A percentile compares a stretch with the other conserved stretches of the same genome.
phyloP scores from a whole-genome alignment of 1,140 invertebrate species.

The Megalopta genalis region DNA sequence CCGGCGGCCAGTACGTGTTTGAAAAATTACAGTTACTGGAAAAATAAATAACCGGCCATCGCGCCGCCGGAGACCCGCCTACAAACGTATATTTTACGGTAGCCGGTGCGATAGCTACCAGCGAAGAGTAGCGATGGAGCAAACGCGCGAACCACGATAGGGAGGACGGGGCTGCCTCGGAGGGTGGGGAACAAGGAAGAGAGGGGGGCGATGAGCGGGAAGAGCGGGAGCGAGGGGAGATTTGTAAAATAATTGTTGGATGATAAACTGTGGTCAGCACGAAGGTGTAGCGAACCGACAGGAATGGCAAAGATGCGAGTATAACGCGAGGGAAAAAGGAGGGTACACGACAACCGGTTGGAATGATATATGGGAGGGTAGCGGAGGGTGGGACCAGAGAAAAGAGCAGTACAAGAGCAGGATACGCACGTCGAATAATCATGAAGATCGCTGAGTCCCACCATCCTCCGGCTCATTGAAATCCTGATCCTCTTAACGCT shows the following conservation, averaged over 20 bases:
- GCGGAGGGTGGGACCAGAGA: constrained; percentile 10
- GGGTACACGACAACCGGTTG: constrained; percentile 8
- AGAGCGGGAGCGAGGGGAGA: constrained; percentile 28
- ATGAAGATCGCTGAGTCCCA: constrained; percentile 26
- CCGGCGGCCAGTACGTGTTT: constrained; percentile 68
- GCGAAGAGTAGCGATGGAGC: constrained; percentile 12
- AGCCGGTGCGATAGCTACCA: constrained; percentile 43
- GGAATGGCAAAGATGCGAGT: constrained; percentile 42
- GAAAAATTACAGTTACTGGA: constrained; percentile 76
- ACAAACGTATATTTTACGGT: constrained; percentile 69
- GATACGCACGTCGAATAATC: constrained; percentile 50
- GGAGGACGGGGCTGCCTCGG: background rate
- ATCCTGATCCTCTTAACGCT: no score
- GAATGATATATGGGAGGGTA: constrained; percentile 37
- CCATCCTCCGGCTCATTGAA: background rate
- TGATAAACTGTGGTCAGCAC: constrained; percentile 67
- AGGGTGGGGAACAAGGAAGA: background rate
- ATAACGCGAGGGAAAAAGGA: constrained; percentile 37
- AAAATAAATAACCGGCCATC: constrained; percentile 73
- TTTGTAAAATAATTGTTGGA: constrained; percentile 69
- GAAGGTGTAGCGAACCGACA: constrained; percentile 46
- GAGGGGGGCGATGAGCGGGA: constrained; percentile 10
- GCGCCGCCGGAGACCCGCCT: constrained; percentile 55
- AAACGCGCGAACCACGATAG: constrained; percentile 9
- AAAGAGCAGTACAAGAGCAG: constrained; percentile 4